Base-by-base conservation (phyloP, 2,888 invertebrate species). In the Agrochola macilenta region DNA sequence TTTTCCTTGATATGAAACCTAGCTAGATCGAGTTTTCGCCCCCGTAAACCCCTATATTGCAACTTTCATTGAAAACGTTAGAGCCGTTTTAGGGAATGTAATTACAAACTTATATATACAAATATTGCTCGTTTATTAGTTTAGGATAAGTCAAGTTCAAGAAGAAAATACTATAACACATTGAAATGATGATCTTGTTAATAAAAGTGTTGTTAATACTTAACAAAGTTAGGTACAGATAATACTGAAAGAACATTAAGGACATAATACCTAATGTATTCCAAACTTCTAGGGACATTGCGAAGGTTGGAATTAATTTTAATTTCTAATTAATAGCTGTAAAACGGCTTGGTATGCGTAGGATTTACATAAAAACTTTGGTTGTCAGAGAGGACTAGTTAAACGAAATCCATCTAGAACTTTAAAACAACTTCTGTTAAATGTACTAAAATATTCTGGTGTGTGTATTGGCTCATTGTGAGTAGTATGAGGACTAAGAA, bases 271-370 rank as follows among this genome's bases (percentile, higher is more conserved):
- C 20, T 63, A 73, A 58, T 74, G 14, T 52, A 64, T 43, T 26
- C 9, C 9, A 17, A 74, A 78, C 30, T 74, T 78, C 26, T 30
- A 14, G 11, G 30, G 57, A 52, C 17, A 58, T 35, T 43, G n/a
- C 26, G 30, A 65, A 81, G 73, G 43, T 81, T 60, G 23, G 12
- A 30, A 52, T 52, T 58, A 64, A 78, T 64, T 78, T 52, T 43
- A 81, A 73, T 30, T 58, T 58, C 9, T 64, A 78, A 81, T 78
- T 49, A 78, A 46, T 26, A 79, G 54, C 61, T 63, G 30, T n/a
- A 20, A 14, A 26, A 63, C n/a, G 20, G 26, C 14, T 73, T 57
- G 30, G 4, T 14, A 43, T 23, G 57, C 23, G 26, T 39, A 61
- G 35, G 49, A 57, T 64, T 73, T 35, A 57, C 30, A 30, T 64